phyloP scores from a whole-genome alignment of 2,888 invertebrate genomes.

The Spialia ferax region DNA sequence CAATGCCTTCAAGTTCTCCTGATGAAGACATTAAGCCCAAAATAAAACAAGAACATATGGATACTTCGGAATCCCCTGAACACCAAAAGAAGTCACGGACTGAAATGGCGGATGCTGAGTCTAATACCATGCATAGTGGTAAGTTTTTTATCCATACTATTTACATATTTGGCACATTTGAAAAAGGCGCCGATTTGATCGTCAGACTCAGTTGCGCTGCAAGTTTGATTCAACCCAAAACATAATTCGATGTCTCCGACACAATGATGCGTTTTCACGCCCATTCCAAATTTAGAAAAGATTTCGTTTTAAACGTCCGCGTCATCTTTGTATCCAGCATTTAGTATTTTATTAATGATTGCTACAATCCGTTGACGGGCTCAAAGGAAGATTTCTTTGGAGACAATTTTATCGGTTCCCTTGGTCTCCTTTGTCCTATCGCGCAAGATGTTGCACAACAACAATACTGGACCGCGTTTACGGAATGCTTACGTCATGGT shows the following conservation, averaged over 20 bases:
- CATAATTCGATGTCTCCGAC: slow-evolving; percentile 18
- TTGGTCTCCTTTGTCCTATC: slow-evolving; percentile 68
- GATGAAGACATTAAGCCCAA: slow-evolving; percentile 83
- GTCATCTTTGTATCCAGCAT: slow-evolving; percentile 62
- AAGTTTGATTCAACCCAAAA: slow-evolving; percentile 22
- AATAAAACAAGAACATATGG: slow-evolving; percentile 90
- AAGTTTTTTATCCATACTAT: slow-evolving; percentile 77
- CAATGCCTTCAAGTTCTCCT: slow-evolving; percentile 82
- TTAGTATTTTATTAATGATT: slow-evolving; percentile 80
- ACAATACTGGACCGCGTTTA: slow-evolving; percentile 68
- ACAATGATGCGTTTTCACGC: slow-evolving; percentile 31
- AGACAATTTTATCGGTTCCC: slow-evolving; percentile 78
- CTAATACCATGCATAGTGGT: slow-evolving; percentile 97
- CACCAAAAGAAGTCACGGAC: slow-evolving; percentile 92
- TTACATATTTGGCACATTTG: too few relatives aligned
- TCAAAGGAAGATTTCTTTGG: slow-evolving; percentile 68
- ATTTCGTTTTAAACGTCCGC: slow-evolving; percentile 39
- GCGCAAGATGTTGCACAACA: slow-evolving; percentile 80
- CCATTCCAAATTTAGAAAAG: slow-evolving; percentile 36
- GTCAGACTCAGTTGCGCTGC: background rate
- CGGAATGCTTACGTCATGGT: slow-evolving; percentile 72
- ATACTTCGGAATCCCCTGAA: slow-evolving; percentile 88
- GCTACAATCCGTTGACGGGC: slow-evolving; percentile 58
- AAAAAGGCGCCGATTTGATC: too few relatives aligned
- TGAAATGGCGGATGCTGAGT: slow-evolving; percentile 95